A percentile compares a stretch with the other conserved stretches of the same genome.
Evolutionary conservation across 2,797 vertebrate species (phyloP).

Genomic region (Dallia pectoralis): DNA sequence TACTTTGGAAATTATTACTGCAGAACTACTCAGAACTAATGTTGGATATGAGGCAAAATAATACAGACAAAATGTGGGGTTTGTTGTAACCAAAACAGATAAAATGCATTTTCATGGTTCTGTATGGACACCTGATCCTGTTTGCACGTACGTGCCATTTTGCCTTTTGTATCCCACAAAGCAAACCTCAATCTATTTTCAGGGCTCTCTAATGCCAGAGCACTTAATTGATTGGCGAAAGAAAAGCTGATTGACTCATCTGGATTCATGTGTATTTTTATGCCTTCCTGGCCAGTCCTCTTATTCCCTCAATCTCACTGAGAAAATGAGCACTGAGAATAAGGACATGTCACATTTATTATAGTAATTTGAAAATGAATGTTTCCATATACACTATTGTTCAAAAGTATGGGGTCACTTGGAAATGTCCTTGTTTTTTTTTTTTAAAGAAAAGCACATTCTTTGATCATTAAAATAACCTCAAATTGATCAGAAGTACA

Average conservation of each 20-base stretch:
- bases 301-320: constrained; percentile 42
- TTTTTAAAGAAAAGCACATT: too few relatives aligned
- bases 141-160: constrained; percentile 71
- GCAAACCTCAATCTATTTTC: constrained; percentile 67
- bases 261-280: constrained; percentile 54
- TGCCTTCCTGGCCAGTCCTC: constrained; percentile 55
- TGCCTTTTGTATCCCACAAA: constrained; percentile 61
- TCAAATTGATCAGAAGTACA: too few relatives aligned
- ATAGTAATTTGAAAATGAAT: constrained; percentile 21
- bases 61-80: constrained; percentile 54
- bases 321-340: constrained; percentile 37
- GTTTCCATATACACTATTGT: too few relatives aligned
- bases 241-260: constrained; percentile 61
- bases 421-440: too few relatives aligned
- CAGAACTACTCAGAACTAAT: constrained; percentile 38
- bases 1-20: constrained; percentile 23
- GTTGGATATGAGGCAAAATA: constrained; percentile 11
- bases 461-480: too few relatives aligned
- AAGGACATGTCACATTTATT: not conserved
- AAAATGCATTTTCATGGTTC: constrained; percentile 56
- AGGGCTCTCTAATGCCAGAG: constrained; percentile 62
- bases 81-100: constrained; percentile 52
- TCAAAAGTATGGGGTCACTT: too few relatives aligned
- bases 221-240: constrained; percentile 67
- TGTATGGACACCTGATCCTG: constrained; percentile 65